Base-by-base conservation (phyloP, 2,888 invertebrate genomes). In the Drosophila limbata region DNA sequence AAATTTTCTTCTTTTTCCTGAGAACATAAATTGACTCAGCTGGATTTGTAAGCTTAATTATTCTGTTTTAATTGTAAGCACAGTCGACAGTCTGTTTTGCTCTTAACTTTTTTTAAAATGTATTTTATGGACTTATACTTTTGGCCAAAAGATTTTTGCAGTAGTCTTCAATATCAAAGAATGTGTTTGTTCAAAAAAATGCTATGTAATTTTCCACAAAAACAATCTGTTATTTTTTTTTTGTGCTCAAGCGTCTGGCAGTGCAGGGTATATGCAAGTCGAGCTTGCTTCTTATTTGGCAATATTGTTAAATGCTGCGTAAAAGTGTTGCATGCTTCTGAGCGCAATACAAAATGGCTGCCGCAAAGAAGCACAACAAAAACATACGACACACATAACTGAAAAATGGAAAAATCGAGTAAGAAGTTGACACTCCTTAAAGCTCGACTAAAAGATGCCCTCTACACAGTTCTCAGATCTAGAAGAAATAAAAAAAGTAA, bases 311-410 rank as follows among this genome's bases (percentile, higher is more conserved):
- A 71, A 71, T 55, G 56, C 42, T 33, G 37, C 53, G 21, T 17
- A 8, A 73, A 65, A 78, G 56, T 57, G 52, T 68, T 68, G 73
- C 68, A 57, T 33, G 55, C 60, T 68, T 44, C 13, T 52, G 44
- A 47, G 39, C 21, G 28, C 69, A 31, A 45, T 39, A 13, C 59
- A 55, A 60, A 68, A 50, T 62, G 55, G 47, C 51, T 52, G 55
- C 50, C 60, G 37, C 63, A 57, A 59, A 51, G 45, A 17, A 61
- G 33, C 39, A 55, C 55, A 53, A 52, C 56, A 67, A 13, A 47
- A 51, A 33, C 35, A 56, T 13, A 21, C n/a, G 19, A 63, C 25
- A 19, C 15, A 42, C 13, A 42, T 44, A 60, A 47, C n/a, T 44
- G 39, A 37, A 15, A 44, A 40, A 39, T 33, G 21, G 25, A 35